phyloP scores from a whole-genome alignment of 2,888 invertebrate species.

The Eupithecia pulchellata region DNA sequence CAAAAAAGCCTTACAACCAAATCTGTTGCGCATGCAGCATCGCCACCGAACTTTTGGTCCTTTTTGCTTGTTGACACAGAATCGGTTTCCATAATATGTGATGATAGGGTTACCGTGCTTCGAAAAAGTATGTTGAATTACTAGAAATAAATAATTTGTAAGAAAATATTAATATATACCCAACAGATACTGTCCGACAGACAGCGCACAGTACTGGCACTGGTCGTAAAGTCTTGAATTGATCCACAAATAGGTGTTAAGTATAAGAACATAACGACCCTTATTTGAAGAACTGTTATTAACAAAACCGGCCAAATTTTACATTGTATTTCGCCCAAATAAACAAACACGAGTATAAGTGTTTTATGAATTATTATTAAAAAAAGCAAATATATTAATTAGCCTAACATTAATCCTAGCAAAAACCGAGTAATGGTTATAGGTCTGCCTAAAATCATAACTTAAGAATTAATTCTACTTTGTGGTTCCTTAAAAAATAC shows the following conservation, averaged over 20 bases:
- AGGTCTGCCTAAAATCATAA: too few species aligned
- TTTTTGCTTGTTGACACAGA: neutral
- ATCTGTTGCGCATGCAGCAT: neutral
- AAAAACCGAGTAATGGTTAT: too few species aligned
- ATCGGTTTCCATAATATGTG: neutral
- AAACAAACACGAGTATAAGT: neutral
- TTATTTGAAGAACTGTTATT: neutral
- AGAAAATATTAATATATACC: neutral
- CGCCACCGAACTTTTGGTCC: neutral
- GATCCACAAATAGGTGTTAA: neutral
- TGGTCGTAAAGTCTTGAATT: neutral
- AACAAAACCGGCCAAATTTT: neutral
- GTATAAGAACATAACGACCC: neutral
- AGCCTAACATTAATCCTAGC: too few species aligned
- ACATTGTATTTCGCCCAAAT: neutral
- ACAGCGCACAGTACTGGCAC: neutral
- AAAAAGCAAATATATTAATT: too few species aligned
- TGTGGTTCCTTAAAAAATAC: too few species aligned
- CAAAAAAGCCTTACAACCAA: slow-evolving; percentile 1
- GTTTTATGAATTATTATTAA: neutral
- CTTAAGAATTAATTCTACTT: too few species aligned
- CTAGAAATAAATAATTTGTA: neutral
- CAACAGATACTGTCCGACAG: neutral
- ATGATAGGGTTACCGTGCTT: slow-evolving; percentile 1
- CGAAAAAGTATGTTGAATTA: neutral